Evolutionary conservation across 2,113 vertebrate genomes (phyloP).

Genomic region (Bubo scandiacus): DNA sequence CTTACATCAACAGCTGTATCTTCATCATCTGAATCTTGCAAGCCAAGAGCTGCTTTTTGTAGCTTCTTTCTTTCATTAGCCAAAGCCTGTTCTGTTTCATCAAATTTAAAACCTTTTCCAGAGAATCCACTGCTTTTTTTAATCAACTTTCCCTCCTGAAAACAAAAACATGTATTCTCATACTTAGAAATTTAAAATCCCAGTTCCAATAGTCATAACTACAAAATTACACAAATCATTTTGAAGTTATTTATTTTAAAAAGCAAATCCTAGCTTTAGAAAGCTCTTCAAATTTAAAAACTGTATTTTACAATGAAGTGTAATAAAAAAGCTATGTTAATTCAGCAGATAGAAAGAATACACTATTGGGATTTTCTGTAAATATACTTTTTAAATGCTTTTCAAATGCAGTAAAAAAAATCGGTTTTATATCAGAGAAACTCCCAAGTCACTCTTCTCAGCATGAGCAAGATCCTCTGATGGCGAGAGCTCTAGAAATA

Average conservation of each 20-base stretch:
- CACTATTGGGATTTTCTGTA: neutral
- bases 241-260: neutral
- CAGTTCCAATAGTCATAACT: neutral
- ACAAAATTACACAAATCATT: neutral
- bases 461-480: neutral
- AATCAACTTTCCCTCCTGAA: slow-evolving; percentile 93
- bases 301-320: neutral
- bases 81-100: slow-evolving; percentile 96
- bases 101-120: slow-evolving; percentile 98
- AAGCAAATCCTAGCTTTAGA: neutral
- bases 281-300: neutral
- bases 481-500: neutral
- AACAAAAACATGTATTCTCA: neutral
- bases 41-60: slow-evolving; percentile 94
- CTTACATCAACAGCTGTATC: slow-evolving; percentile 94
- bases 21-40: slow-evolving; percentile 98
- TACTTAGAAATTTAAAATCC: neutral
- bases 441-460: neutral
- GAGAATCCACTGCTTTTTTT: slow-evolving; percentile 99
- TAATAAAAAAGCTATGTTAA: neutral
- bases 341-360: neutral
- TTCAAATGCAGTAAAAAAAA: neutral
- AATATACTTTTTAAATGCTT: neutral
- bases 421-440: neutral
- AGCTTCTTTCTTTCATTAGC: slow-evolving; percentile 98